Conservation (phyloP, 2,797 vertebrate species). For the Lagodon rhomboides region DNA sequence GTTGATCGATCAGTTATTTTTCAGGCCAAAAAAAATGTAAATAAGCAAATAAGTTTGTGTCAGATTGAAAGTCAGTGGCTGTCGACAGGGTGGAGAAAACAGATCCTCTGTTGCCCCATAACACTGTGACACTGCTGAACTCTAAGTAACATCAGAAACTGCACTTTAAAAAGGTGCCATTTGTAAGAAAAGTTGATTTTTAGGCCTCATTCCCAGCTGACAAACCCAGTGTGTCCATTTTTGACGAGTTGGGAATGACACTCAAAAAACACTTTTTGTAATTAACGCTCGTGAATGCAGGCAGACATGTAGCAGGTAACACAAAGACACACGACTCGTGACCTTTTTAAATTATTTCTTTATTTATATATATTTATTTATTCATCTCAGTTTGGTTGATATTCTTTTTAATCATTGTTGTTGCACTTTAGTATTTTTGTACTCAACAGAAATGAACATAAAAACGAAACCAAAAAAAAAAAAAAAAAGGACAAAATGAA, state of each 20-base stretch:
- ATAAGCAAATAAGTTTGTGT: too few relatives aligned
- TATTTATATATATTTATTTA: constrained; percentile 89
- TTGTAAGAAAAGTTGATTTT: too few relatives aligned
- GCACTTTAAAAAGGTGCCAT: too few relatives aligned
- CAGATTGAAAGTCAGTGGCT: not conserved
- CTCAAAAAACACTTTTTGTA: too few relatives aligned
- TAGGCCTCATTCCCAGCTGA: too few relatives aligned
- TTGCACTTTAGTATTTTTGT: constrained; percentile 91
- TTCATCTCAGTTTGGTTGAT: constrained; percentile 91
- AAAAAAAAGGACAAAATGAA: constrained; percentile 62
- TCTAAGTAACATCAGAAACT: not conserved
- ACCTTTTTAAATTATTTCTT: constrained; percentile 87
- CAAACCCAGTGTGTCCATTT: too few relatives aligned
- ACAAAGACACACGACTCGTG: constrained; percentile 43
- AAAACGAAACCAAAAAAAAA: constrained; percentile 78
- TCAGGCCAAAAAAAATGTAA: too few relatives aligned
- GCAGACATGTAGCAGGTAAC: not conserved
- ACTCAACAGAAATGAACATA: constrained; percentile 90
- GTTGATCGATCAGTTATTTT: too few relatives aligned
- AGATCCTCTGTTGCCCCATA: not conserved
- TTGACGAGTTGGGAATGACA: too few relatives aligned
- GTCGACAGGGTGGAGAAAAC: too few relatives aligned
- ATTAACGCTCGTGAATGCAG: not conserved
- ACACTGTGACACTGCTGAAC: not conserved
- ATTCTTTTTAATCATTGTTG: constrained; percentile 88